Percentiles rank a stretch among this genome's conserved stretches.
These are phyloP conservation scores for Julus scandinavius DNA, from an alignment of 2,888 invertebrate genomes.

Conservation along the genomic window DNA sequence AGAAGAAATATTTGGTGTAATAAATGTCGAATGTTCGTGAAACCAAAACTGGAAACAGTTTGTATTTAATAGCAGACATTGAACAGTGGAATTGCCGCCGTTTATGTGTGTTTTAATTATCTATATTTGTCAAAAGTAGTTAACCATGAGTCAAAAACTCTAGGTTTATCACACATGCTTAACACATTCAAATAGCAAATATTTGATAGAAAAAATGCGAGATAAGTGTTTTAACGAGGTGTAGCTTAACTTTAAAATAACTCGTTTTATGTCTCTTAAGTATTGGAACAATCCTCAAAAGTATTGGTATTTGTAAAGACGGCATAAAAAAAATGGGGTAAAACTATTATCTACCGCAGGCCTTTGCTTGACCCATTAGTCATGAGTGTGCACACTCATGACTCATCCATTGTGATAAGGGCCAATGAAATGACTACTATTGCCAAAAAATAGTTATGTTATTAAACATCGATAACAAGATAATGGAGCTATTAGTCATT, in stretches of 20 bases:
- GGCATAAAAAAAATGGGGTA: background rate
- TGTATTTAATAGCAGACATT: background rate
- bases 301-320: background rate
- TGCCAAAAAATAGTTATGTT: background rate
- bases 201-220: background rate
- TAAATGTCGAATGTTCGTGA: too few relatives aligned
- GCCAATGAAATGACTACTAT: conserved; percentile 8
- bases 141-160: background rate
- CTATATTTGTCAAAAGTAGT: background rate
- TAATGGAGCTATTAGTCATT: background rate
- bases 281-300: background rate
- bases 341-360: background rate
- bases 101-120: background rate
- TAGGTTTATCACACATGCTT: background rate
- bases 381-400: too few relatives aligned
- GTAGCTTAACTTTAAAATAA: too few relatives aligned
- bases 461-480: background rate
- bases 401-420: background rate
- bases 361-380: conserved; percentile 26
- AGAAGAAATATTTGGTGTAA: background rate
- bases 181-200: background rate
- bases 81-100: background rate
- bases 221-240: background rate
- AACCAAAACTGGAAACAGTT: background rate
- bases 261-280: background rate